Base-by-base conservation (phyloP, 30 jellyfish, hydroid and myxozoan species). In the Catostylus mosaicus region DNA sequence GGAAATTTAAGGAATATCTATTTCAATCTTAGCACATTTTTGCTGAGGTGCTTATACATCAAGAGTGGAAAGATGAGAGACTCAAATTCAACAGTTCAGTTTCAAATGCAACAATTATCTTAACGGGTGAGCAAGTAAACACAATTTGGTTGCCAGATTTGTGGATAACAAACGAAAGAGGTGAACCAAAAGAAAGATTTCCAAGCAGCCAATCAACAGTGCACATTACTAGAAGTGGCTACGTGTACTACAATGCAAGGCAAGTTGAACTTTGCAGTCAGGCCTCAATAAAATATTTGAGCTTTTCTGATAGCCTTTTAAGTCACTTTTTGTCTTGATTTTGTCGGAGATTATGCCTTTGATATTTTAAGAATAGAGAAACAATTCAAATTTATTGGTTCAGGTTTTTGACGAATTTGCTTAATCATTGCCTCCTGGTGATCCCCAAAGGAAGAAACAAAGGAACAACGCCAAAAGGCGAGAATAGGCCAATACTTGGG, bases 141-240 rank as follows among this genome's bases (percentile, higher is more conserved):
- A 48, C 35, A 24, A 23, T 77, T 31, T 77, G 88, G 88, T 51
- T 77, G 20, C 88, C 88, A 35, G 88, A 77, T 36, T 11, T 60
- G 24, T 77, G 88, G 88, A 35, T 77, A 22, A 35, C 71, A 3
- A 67, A 67, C 26, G 88, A 77, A 54, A 40, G 88, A 27, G 59
- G 73, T 30, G 52, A 45, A 20, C 72, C 52, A 3, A 5, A 5
- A 16, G 38, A 24, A 14, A 47, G 32, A 30, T 73, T 73, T 19
- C 72, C 72, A 19, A 26, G 31, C 27, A 30, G 37, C 33, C 57
- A 46, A 30, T 50, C 84, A 30, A 30, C 59, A 5, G 67, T 26
- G 8, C 71, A 45, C 6, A 19, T 73, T 5, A 47, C 12, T 8
- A 18, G 30, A 46, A 73, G 47, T 11, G 84, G 84, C 0, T 32